Evolutionary conservation across 2,113 vertebrate species (phyloP), one percentile per base, ranked within the genome.

Genomic region (Phrynosoma platyrhinos): DNA sequence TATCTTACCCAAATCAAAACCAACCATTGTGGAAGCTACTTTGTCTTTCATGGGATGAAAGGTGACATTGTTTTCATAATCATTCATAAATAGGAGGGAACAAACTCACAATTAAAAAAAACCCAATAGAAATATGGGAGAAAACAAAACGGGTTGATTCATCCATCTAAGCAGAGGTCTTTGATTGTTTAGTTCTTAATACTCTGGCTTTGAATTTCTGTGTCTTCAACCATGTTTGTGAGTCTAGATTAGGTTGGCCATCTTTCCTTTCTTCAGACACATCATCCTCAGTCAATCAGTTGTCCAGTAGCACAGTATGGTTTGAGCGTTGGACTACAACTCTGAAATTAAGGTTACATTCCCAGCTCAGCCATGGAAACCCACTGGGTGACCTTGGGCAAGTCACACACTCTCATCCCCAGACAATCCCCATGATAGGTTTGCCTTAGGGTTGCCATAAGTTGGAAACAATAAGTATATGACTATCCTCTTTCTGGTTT

Each of bases 401-500:
- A 47, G 47, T 47, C 47, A 47, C 47, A 47, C 47, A 47, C 47
- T 47, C 47, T 47, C 47, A 47, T 6, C 47, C 47, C 47, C 47
- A 47, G 47, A 47, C 47, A 47, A 47, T 5, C 47, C 47, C 47
- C 47, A 47, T 47, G 47, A 47, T 47, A 47, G 47, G 47, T 47
- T 47, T 47, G 47, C 47, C 47, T 47, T 47, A 47, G 47, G 47
- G 47, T 47, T 47, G 47, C 47, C 47, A 47, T 47, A 47, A 47
- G 47, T 47, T 7, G 7, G 47, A 47, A 47, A 47, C 7, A 47
- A 47, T 0, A 47, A 47, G 7, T 47, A 47, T 5, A 47, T 87
- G 89, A 80, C 92, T 92, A 90, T 90, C 91, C 93, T 94, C 91
- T 88, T 90, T n/a, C 16, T 76, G 6, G 27, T 62, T 58, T 18